These are phyloP conservation scores for Ceratosolen solmsi DNA, from an alignment of 1,140 invertebrate genomes.

Conservation along the genomic window DNA sequence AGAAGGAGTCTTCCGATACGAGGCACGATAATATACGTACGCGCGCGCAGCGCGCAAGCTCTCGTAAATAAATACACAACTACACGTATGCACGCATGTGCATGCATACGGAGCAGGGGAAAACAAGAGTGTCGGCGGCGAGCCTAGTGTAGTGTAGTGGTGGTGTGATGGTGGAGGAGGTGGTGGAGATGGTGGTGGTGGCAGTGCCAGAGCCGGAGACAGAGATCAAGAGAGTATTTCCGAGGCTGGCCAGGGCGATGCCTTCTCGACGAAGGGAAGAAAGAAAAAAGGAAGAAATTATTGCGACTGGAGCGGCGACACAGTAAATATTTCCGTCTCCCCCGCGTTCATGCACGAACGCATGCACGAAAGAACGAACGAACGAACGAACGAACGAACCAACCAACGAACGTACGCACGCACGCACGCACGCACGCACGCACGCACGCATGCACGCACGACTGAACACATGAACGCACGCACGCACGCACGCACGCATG, in stretches of 20 bases:
- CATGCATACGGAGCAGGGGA: background rate
- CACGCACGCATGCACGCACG: background rate
- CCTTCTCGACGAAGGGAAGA: background rate
- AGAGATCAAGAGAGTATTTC: background rate
- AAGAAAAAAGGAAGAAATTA: background rate
- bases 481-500: background rate
- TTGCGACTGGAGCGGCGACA: background rate
- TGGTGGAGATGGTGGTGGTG: background rate
- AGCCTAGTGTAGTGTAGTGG: background rate
- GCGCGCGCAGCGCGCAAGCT: background rate
- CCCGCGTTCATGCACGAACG: no score
- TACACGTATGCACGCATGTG: background rate
- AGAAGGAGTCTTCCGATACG: background rate
- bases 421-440: background rate
- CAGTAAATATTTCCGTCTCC: constrained; percentile 5
- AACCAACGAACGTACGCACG: background rate
- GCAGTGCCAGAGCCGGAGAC: background rate
- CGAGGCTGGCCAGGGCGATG: constrained; percentile 7
- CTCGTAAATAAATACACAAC: background rate
- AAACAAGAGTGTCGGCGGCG: background rate
- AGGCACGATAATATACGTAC: background rate
- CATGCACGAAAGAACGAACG: no score
- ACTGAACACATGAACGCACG: background rate
- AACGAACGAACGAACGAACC: no score
- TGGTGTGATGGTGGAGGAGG: background rate